Evolutionary conservation across 2,797 vertebrate species (phyloP).

Genomic region (Eulemur rubriventer): DNA sequence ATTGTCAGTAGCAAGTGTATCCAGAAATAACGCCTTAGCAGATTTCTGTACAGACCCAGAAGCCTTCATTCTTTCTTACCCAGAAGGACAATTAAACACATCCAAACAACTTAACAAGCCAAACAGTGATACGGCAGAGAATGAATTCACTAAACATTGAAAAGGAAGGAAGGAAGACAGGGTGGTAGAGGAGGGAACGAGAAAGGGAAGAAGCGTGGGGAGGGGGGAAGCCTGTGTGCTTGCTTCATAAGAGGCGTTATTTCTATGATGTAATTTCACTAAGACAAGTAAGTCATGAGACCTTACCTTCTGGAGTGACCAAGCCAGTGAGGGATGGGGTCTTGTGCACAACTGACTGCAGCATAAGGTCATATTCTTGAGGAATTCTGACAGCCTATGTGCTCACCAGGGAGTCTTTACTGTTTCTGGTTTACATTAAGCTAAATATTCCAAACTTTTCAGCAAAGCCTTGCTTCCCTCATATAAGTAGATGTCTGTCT

Average conservation of each 20-base stretch:
- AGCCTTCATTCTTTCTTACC: background rate
- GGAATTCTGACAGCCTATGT: background rate
- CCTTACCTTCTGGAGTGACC: background rate
- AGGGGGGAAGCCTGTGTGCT: fast-evolving
- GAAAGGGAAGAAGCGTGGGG: background rate
- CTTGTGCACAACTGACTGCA: background rate
- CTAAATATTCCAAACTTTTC: background rate
- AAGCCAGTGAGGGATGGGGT: background rate
- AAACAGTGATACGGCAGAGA: background rate
- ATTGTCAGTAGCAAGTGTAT: background rate
- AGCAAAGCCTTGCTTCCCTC: background rate
- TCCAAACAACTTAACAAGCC: background rate
- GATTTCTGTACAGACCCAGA: background rate
- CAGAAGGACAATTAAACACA: background rate
- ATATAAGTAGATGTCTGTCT: background rate
- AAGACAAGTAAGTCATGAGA: background rate
- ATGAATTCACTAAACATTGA: background rate
- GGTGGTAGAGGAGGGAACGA: background rate
- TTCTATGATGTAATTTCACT: background rate
- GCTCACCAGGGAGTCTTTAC: background rate
- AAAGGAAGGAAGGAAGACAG: background rate
- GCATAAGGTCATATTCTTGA: background rate
- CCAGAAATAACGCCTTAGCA: background rate
- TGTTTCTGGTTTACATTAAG: background rate
- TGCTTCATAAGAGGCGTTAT: background rate